Evolutionary conservation across 2,113 vertebrate genomes (phyloP), one percentile per base, ranked within the genome.

Genomic region (Osmerus eperlanus): DNA sequence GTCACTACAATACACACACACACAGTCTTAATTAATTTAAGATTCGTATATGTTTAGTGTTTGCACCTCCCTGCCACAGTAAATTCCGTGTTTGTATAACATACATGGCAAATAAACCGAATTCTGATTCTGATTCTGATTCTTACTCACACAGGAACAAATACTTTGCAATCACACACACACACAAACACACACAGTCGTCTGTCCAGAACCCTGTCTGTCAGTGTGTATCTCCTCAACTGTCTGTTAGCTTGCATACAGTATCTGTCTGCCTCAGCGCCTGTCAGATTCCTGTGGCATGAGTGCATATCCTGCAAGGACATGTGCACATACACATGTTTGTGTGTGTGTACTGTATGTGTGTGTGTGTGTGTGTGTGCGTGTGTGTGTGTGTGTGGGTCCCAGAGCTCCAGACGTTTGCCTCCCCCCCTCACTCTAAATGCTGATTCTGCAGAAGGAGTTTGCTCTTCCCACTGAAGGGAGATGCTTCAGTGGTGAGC

Each of bases 391-490:
- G 65, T 54, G 67, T 61, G 18, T 41, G 23, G 51, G 19, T 8
- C 29, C 54, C 32, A 4, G 58, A 53, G n/a, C 36, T 52, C 9
- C 36, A 56, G 52, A 25, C 70, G 62, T n/a, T 18, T 16, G 23
- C 7, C 62, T 19, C 70, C 14, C 36, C 11, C 15, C 32, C 15
- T 41, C 70, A 65, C 47, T 54, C 28, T 36, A 61, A 63, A 52
- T 81, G 81, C 82, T 84, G 82, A 86, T 69, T 67, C 51, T 70
- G 84, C 82, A 83, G 16, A 77, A 81, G 61, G n/a, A 21, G 64
- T 54, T 56, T 71, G 71, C 67, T 68, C 72, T 70, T 81, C 74
- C 62, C 41, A 59, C 64, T 77, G 73, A 12, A 65, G 69, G 61
- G 72, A 63, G 69, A 82, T 74, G 75, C 64, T 67, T 83, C 76